Conservation (phyloP, 2,113 vertebrate genomes). For the Psophia crepitans region DNA sequence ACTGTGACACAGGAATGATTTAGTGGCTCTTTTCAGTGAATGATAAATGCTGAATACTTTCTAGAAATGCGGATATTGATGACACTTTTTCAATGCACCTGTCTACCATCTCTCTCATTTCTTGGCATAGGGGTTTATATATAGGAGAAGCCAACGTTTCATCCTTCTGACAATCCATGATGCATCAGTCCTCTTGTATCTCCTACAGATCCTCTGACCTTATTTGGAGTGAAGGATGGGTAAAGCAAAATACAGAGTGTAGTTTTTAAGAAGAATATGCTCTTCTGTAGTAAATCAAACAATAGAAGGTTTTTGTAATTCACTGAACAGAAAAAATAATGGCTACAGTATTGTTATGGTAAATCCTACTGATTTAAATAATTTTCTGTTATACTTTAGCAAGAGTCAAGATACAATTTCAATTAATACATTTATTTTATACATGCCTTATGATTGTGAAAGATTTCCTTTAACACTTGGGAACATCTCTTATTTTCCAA, state of each 20-base stretch:
- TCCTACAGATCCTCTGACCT: neutral
- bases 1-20: neutral
- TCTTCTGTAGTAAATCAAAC: neutral
- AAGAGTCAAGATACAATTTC: neutral
- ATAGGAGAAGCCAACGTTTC: neutral
- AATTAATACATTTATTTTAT: neutral
- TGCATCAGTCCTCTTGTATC: neutral
- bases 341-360: neutral
- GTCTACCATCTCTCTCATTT: neutral
- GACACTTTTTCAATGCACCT: neutral
- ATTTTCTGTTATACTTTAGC: neutral
- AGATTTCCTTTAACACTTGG: neutral
- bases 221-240: neutral
- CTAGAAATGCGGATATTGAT: neutral
- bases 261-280: neutral
- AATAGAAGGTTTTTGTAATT: neutral
- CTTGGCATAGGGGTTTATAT: neutral
- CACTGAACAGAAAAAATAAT: neutral
- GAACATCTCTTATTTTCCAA: neutral
- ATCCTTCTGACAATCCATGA: neutral
- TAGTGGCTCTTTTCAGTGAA: neutral
- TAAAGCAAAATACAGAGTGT: neutral
- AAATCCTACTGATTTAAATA: neutral
- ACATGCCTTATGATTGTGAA: neutral
- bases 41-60: neutral